Evolutionary conservation across 1,140 invertebrate genomes (phyloP), one percentile per base, ranked within the genome.

Genomic region (Temnothorax curvispinosus): DNA sequence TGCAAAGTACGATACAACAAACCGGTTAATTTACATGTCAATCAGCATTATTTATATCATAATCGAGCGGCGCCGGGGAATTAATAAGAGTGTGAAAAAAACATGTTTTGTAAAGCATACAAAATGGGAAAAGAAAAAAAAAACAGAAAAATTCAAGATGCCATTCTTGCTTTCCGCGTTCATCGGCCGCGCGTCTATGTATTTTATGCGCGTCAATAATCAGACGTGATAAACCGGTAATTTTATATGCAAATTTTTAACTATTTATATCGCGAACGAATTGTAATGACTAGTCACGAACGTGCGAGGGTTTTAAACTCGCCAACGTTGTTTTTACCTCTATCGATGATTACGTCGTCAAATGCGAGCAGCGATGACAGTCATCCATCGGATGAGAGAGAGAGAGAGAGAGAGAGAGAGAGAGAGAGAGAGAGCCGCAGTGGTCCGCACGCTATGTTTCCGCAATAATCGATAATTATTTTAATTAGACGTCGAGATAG

Each of bases 231-330:
- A 27, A 27, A 27, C 27, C 72, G 77, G 87, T 89, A 60, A 58
- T 72, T 77, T 84, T 78, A 89, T 87, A 89, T 85, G 86, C 76
- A 89, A 90, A 82, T 89, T 27, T 76, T 87, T 77, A 47, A 65
- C 86, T 89, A 89, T 89, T 58, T 72, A 89, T 89, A 82, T 82
- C 76, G 75, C 74, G n/a, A 52, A 38, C 54, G 67, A 84, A 62
- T 75, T 56, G 69, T 41, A 84, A 60, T 47, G 80, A 75, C 38
- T 74, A 74, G 80, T 74, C 80, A 60, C 67, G 67, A 60, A 58
- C 52, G 41, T 47, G 80, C 47, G 69, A 84, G 69, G n/a, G 44
- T 54, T 84, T 41, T 74, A 27, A 60, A 41, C 41, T 56, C 67
- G 67, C 65, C 35, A 32, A 21, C 67, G 67, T 60, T 18, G 44